phyloP scores from a whole-genome alignment of 1,140 invertebrate genomes.

The Conus betulinus region DNA sequence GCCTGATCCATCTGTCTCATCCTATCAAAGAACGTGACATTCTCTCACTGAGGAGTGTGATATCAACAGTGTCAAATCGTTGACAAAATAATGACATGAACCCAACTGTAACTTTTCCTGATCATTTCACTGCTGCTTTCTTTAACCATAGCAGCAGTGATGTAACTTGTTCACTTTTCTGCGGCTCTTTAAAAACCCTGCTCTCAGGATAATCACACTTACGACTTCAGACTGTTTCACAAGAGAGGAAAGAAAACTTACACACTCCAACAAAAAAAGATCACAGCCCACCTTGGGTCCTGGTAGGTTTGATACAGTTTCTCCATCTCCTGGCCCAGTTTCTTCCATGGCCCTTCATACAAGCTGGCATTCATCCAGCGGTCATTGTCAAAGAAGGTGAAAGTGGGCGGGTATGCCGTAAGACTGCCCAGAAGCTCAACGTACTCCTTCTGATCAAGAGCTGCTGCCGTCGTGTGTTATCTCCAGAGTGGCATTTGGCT shows the following conservation, averaged over 20 bases:
- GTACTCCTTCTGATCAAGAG: not conserved
- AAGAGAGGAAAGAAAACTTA: not conserved
- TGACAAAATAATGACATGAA: no score
- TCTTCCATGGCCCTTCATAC: conserved; percentile 22
- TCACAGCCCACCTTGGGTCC: not conserved
- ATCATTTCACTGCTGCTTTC: no score
- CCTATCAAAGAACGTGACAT: no score
- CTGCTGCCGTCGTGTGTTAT: not conserved
- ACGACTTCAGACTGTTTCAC: no score
- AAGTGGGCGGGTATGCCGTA: not conserved
- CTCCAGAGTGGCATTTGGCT: not conserved
- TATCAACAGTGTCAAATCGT: no score
- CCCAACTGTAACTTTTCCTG: no score
- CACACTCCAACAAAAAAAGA: not conserved
- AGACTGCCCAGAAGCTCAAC: not conserved
- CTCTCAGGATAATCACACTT: no score
- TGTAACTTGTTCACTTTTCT: no score
- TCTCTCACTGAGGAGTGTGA: no score
- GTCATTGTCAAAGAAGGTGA: not conserved
- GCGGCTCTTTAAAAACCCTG: no score
- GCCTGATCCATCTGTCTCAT: no score
- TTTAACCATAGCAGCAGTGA: no score
- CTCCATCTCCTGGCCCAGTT: conserved; percentile 4
- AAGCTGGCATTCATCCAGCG: conserved; percentile 31
- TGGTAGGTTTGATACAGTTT: not conserved